phyloP scores from a whole-genome alignment of 2,113 vertebrate species.

The Phrynocephalus versicolor region DNA sequence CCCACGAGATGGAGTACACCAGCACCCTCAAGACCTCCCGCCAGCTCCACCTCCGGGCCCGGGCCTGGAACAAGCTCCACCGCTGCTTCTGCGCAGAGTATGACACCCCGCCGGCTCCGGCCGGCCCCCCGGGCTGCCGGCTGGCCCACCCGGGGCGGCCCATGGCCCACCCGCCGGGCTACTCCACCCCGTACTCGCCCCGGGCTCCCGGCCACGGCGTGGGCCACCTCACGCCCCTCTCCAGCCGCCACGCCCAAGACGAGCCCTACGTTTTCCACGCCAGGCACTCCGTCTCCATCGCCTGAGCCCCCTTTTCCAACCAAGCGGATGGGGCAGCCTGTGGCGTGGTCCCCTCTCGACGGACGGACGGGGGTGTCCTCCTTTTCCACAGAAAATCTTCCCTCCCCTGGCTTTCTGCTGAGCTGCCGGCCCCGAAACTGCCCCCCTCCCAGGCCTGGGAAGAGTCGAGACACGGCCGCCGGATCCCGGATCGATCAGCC shows the following conservation, averaged over 20 bases:
- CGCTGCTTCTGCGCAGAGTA: constrained; percentile 43
- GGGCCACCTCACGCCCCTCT: rapidly evolving
- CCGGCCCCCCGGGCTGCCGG: rapidly evolving
- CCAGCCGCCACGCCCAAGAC: rapidly evolving
- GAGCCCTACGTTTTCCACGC: background rate
- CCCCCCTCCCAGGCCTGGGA: no score
- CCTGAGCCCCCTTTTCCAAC: no score
- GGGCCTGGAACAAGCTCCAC: constrained; percentile 65
- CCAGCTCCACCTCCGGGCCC: constrained; percentile 70
- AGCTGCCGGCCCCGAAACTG: no score
- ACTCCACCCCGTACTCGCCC: background rate
- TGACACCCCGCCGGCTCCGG: rapidly evolving
- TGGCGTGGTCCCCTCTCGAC: no score
- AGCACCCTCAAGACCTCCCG: constrained; percentile 71
- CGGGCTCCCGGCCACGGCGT: no score
- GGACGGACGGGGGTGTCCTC: no score
- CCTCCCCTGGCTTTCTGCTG: no score
- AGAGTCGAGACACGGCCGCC: no score
- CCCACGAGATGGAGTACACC: constrained; percentile 80
- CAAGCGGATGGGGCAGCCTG: no score
- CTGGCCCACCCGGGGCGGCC: rapidly evolving
- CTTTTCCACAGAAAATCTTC: no score
- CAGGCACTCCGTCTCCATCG: no score
- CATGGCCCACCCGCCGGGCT: background rate
- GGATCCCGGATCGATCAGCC: no score